These are phyloP conservation scores for Laupala kohalensis DNA, from an alignment of 1,140 invertebrate genomes.

Conservation along the genomic window DNA sequence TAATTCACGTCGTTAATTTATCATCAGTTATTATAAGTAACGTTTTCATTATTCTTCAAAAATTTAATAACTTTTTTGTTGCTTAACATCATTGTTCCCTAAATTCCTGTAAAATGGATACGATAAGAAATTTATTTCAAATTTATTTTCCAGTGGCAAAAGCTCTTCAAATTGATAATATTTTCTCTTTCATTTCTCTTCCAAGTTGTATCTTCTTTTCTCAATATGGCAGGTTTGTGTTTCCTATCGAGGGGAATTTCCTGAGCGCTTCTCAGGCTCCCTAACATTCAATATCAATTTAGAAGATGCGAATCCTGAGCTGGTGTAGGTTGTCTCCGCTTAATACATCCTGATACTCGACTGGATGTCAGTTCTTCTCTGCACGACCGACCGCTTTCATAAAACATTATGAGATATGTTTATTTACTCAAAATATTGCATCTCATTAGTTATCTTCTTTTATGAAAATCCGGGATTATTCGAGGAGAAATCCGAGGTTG, in stretches of 20 bases:
- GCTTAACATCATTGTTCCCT: no score
- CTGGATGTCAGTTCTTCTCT: no score
- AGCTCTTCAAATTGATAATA: background rate
- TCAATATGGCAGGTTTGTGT: background rate
- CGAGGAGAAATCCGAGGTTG: background rate
- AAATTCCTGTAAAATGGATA: background rate
- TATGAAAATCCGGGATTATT: background rate
- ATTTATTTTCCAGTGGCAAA: background rate
- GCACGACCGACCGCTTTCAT: no score
- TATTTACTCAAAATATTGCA: background rate
- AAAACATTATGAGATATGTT: background rate
- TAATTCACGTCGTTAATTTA: no score
- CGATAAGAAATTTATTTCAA: background rate
- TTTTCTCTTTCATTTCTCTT: background rate
- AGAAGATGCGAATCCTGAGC: no score
- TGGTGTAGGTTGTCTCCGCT: no score
- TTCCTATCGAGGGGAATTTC: no score
- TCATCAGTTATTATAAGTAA: no score
- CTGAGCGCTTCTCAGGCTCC: background rate
- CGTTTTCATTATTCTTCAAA: no score
- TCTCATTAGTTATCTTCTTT: background rate
- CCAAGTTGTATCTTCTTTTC: background rate
- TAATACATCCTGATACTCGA: no score
- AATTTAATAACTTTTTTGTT: no score
- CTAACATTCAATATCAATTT: background rate